These are phyloP conservation scores for Dasyornis broadbenti DNA, from an alignment of 2,113 vertebrate genomes.

Conservation along the genomic window DNA sequence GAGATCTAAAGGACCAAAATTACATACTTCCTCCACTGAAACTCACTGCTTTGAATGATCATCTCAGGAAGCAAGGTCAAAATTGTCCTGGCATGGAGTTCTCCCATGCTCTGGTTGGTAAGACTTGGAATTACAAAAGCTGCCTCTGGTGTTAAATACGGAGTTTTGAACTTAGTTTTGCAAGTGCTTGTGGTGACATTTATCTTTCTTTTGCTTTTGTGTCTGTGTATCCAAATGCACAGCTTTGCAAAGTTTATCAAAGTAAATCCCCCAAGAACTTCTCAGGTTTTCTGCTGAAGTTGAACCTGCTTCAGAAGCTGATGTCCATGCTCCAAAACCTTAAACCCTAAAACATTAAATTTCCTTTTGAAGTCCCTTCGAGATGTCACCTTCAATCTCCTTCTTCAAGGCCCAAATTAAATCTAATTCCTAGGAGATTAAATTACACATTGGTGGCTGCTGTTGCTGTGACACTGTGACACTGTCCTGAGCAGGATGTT, in stretches of 20 bases:
- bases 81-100: background rate
- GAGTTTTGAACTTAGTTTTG: background rate
- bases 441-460: background rate
- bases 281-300: background rate
- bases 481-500: background rate
- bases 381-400: background rate
- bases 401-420: background rate
- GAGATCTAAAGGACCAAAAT: background rate
- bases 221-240: background rate
- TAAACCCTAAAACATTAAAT: background rate
- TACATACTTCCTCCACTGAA: rapidly evolving
- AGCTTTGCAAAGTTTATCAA: background rate
- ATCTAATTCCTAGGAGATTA: background rate
- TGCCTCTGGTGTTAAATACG: background rate
- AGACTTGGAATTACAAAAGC: background rate
- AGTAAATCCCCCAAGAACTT: background rate
- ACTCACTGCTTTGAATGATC: background rate
- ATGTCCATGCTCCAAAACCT: background rate
- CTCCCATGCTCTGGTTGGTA: background rate
- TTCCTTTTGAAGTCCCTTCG: background rate
- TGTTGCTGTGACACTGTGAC: background rate
- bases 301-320: background rate
- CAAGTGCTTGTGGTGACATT: background rate
- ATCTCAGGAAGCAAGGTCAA: background rate
- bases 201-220: background rate